Percentiles rank a stretch among this genome's conserved stretches.
Evolutionary conservation across 1,140 invertebrate genomes (phyloP).

Genomic region (Anastatus disparis): DNA sequence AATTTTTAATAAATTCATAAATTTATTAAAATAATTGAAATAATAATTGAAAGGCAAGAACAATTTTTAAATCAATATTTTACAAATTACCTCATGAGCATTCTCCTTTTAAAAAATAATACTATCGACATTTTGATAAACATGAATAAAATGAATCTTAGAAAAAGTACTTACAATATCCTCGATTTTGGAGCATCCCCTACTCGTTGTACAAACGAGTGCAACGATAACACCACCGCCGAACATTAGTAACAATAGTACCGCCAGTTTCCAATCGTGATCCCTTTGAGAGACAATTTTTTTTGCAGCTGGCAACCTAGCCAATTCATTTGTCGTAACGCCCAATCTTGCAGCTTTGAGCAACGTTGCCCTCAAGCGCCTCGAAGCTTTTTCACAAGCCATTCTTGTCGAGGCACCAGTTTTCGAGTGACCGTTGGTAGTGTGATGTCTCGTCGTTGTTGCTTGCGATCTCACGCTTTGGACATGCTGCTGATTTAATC

Average conservation of each 20-base stretch:
- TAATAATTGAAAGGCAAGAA: no score
- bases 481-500: conserved; percentile 16
- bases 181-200: conserved; percentile 62
- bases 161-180: conserved; percentile 64
- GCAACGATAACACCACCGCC: conserved; percentile 61
- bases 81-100: no score
- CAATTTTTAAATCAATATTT: no score
- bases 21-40: no score
- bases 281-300: conserved; percentile 60
- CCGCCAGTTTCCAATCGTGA: conserved; percentile 63
- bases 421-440: background rate
- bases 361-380: conserved; percentile 57
- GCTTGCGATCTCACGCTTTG: conserved; percentile 5
- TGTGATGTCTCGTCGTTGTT: no score
- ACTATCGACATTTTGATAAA: no score
- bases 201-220: conserved; percentile 60
- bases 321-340: conserved; percentile 56
- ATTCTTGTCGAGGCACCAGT: conserved; percentile 50
- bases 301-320: conserved; percentile 56
- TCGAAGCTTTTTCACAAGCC: conserved; percentile 62
- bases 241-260: conserved; percentile 61
- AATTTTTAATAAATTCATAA: no score
- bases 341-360: conserved; percentile 60
- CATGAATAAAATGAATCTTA: no score
- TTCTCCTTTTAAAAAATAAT: no score